Evolutionary conservation across 2,888 invertebrate genomes (phyloP).

Genomic region (Nomada lathburiana): DNA sequence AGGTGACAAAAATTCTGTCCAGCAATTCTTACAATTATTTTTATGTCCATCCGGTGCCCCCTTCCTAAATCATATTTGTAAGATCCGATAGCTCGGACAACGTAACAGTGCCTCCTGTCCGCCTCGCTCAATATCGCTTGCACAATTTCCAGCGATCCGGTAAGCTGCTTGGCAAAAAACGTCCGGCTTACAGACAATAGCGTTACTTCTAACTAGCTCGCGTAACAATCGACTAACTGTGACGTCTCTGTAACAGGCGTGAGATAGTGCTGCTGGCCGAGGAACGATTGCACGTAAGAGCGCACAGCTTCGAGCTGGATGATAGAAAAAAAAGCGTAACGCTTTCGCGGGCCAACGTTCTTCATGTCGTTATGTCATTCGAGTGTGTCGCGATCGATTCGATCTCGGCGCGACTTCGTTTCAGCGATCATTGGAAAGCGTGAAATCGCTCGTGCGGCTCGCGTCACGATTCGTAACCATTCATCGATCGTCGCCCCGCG

Average conservation of each 20-base stretch:
- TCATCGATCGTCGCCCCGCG: conserved; percentile 29
- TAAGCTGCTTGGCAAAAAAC: conserved; percentile 34
- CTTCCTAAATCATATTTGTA: too few relatives aligned
- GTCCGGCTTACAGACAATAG: conserved; percentile 6
- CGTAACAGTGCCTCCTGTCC: conserved; percentile 10
- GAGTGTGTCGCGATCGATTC: conserved; percentile 40
- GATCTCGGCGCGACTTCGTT: conserved; percentile 27
- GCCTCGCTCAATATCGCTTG: conserved; percentile 9
- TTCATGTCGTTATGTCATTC: conserved; percentile 52
- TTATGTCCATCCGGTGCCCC: too few relatives aligned
- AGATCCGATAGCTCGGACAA: neutral
- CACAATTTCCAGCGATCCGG: conserved; percentile 39
- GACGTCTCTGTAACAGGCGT: conserved; percentile 54
- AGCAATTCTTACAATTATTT: too few relatives aligned
- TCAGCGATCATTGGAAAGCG: conserved; percentile 60
- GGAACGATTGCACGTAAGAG: conserved; percentile 47
- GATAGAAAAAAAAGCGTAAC: conserved; percentile 38
- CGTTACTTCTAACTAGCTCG: conserved; percentile 6
- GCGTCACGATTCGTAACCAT: conserved; percentile 43
- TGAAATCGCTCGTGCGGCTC: conserved; percentile 59
- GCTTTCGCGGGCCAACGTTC: conserved; percentile 47
- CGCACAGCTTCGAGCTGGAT: neutral
- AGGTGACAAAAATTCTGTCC: too few relatives aligned
- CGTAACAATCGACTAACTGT: conserved; percentile 53
- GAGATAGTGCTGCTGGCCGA: conserved; percentile 44